These are phyloP conservation scores for Taenaris catops DNA, from an alignment of 2,888 invertebrate genomes.

Conservation along the genomic window DNA sequence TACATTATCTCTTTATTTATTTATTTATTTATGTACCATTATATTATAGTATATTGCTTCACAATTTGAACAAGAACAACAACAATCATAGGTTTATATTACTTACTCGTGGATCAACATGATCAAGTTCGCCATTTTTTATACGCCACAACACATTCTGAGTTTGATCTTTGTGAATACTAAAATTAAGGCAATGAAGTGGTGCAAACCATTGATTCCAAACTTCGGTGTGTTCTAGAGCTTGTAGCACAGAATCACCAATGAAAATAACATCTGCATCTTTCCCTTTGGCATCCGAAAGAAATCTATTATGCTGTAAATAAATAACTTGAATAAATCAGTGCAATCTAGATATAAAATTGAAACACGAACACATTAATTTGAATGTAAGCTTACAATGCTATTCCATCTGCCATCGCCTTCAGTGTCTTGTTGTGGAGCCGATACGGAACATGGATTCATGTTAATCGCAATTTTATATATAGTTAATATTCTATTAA, in stretches of 20 bases:
- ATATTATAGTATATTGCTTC: too few species aligned
- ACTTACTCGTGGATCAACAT: constrained; percentile 91
- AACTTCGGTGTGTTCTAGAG: constrained; percentile 89
- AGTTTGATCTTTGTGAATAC: constrained; percentile 92
- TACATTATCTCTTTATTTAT: too few species aligned
- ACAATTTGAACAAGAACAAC: too few species aligned
- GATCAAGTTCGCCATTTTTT: constrained; percentile 93
- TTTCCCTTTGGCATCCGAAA: constrained; percentile 91
- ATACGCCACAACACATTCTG: constrained; percentile 95
- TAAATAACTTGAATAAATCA: not conserved
- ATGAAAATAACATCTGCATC: constrained; percentile 96
- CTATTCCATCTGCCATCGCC: constrained; percentile 94
- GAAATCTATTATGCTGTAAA: constrained; percentile 90
- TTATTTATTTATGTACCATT: too few species aligned
- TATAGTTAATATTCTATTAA: too few species aligned
- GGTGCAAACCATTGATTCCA: constrained; percentile 96
- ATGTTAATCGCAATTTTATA: too few species aligned
- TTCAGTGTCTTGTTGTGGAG: constrained; percentile 86
- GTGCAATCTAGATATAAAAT: not conserved
- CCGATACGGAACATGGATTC: constrained; percentile 87
- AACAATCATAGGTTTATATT: not conserved
- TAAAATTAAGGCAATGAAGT: constrained; percentile 94
- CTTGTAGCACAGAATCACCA: constrained; percentile 93
- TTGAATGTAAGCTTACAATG: constrained; percentile 76
- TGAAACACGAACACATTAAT: too few species aligned